Base-by-base conservation (phyloP, 2,113 vertebrate species). In the Rostratula benghalensis region DNA sequence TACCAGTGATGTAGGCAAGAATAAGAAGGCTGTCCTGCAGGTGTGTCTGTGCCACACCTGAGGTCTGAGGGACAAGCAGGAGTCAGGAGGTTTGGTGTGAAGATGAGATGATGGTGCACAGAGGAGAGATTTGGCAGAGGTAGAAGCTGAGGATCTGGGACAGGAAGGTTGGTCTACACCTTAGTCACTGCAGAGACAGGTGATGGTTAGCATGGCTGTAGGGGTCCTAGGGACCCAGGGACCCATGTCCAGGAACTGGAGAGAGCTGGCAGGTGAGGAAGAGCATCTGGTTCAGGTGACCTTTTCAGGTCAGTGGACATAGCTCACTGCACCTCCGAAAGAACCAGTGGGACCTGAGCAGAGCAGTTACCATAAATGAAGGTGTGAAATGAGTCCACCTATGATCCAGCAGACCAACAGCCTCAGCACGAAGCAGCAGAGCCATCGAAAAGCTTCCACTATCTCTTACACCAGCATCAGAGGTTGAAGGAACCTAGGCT, bases 321-420 rank as follows among this genome's bases (percentile, higher is more conserved):
- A 45, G 37, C 56, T 31, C 41, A 27, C 2, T 18, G 30, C 22
- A 41, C 7, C n/a, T 83, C 71, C 1, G 1, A 19, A 69, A 61
- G 39, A 22, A 41, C 28, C 22, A 13, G 35, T 0, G 45, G 39
- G 39, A 54, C 50, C 21, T 11, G 31, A 81, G 37, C 51, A 71
- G n/a, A 24, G 18, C 11, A 56, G 19, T 41, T 7, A 5, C 6
- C 16, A 27, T 3, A 31, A 39, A 51, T 0, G 0, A 67, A 37
- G 37, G 31, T 59, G 70, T 25, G 13, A 90, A 50, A 68, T 12
- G 63, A 81, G 59, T 19, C 12, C 7, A 25, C 41, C 11, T 63
- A 33, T 0, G 24, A 28, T 61, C 33, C 88, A 79, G 59, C 41
- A 61, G 71, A 39, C 35, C 6, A 7, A 11, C 60, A 78, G 17